A percentile compares a stretch with the other conserved stretches of the same genome.
phyloP scores from a whole-genome alignment of 2,113 vertebrate genomes.

The Puntigrus tetrazona region DNA sequence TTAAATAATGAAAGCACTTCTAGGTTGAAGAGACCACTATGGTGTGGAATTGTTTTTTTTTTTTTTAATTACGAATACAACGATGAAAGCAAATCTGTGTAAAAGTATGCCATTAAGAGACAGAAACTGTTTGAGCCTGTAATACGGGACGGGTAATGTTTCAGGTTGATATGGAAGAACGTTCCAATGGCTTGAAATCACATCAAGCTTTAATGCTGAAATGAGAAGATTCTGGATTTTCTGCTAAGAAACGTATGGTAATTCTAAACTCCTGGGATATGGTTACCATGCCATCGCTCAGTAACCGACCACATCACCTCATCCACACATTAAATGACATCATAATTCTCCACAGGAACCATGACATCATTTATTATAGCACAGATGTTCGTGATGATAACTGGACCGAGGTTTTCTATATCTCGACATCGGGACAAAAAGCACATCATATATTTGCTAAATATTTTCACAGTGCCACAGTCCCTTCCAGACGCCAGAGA shows the following conservation, averaged over 20 bases:
- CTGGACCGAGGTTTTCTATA: not conserved
- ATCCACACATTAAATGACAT: constrained; percentile 20
- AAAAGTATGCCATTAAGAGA: not conserved
- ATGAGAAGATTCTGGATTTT: not conserved
- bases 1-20: constrained; percentile 38
- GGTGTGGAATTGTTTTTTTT: not conserved
- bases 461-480: not conserved
- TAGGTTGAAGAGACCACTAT: constrained; percentile 42
- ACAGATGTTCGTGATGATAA: constrained; percentile 14
- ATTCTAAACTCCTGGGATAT: not conserved
- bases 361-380: constrained; percentile 26
- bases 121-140: not conserved
- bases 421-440: not conserved
- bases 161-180: not conserved
- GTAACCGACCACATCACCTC: not conserved
- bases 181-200: constrained; percentile 14
- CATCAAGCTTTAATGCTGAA: not conserved
- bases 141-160: not conserved
- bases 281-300: constrained; percentile 8
- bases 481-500: not conserved
- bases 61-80: not conserved
- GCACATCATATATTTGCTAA: not conserved
- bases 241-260: not conserved
- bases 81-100: not conserved
- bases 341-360: not conserved